Evolutionary conservation across 2,888 invertebrate genomes (phyloP).

Genomic region (Pegoplata infirma): DNA sequence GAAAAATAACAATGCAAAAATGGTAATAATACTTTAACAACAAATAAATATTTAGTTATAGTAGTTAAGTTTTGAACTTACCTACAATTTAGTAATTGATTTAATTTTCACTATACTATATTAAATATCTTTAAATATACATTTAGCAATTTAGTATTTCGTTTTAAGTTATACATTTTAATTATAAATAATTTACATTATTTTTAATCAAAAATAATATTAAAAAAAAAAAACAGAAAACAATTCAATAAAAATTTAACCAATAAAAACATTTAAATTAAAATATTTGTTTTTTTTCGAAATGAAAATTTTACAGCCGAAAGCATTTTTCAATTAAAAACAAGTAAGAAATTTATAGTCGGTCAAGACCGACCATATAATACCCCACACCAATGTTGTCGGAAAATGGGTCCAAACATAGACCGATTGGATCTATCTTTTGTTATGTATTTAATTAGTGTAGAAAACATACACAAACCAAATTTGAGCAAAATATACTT

Average conservation of each 20-base stretch:
- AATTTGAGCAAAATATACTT: too few relatives aligned
- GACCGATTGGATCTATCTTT: too few relatives aligned
- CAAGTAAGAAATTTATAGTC: too few relatives aligned
- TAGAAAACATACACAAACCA: too few relatives aligned
- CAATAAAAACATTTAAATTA: slow-evolving; percentile 27
- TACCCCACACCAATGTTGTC: too few relatives aligned
- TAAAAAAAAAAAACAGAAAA: slow-evolving; percentile 8
- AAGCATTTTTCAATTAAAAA: too few relatives aligned
- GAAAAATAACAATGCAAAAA: slow-evolving; percentile 24
- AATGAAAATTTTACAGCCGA: too few relatives aligned
- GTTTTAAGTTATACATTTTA: slow-evolving; percentile 34
- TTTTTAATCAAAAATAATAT: too few relatives aligned
- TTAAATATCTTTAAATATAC: neutral
- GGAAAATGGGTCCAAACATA: too few relatives aligned
- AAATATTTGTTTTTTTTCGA: neutral
- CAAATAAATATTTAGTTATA: slow-evolving; percentile 12
- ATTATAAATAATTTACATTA: slow-evolving; percentile 21
- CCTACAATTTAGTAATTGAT: neutral
- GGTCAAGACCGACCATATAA: too few relatives aligned
- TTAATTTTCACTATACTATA: neutral
- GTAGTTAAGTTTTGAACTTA: slow-evolving; percentile 19
- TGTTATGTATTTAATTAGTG: too few relatives aligned
- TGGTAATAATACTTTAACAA: slow-evolving; percentile 49
- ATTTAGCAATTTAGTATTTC: slow-evolving; percentile 13
- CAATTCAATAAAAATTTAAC: slow-evolving; percentile 42